Base-by-base conservation (phyloP, 2,113 vertebrate species). In the Phocoena sinus region DNA sequence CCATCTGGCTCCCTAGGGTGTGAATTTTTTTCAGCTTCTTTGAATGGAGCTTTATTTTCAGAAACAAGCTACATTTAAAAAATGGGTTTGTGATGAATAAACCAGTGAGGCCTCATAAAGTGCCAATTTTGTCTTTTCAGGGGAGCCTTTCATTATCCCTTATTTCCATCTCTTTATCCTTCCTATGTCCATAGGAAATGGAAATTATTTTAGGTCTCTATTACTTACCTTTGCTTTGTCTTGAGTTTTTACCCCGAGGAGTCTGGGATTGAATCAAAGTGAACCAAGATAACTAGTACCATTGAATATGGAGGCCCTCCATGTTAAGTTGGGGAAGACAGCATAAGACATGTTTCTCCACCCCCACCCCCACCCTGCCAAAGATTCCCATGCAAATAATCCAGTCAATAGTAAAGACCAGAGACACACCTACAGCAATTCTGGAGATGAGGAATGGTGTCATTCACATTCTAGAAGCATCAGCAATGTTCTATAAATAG, bases 21-120 rank as follows among this genome's bases (percentile, higher is more conserved):
- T 93, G 89, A 89, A 89, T 60, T 94, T 94, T 94, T 97, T 97
- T 50, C 81, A 83, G 63, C 62, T 18, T 97, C 76, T 93, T 96
- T 98, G 98, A 98, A 98, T 97, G 97, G 83, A 84, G n/a, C 44
- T 96, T 97, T 98, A 93, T 95, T 97, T 98, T 98, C 93, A 96
- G 95, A 95, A 96, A 97, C 79, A 94, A 95, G 89, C 67, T 96
- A 96, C 70, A 94, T 92, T 97, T 95, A 79, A 96, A 92, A 95
- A 96, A 77, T 92, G 87, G 76, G 90, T 95, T 96, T 81, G 50
- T 93, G 83, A 87, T 93, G 96, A 98, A 97, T 96, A 97, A 97
- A 80, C 44, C 53, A 94, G 70, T 47, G 58, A 94, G 44, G 33
- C 6, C 41, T 65, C 44, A 17, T 60, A 91, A 94, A 83, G 63